Base-by-base conservation (phyloP, 2,888 invertebrate genomes). In the Quadriops clusia region DNA sequence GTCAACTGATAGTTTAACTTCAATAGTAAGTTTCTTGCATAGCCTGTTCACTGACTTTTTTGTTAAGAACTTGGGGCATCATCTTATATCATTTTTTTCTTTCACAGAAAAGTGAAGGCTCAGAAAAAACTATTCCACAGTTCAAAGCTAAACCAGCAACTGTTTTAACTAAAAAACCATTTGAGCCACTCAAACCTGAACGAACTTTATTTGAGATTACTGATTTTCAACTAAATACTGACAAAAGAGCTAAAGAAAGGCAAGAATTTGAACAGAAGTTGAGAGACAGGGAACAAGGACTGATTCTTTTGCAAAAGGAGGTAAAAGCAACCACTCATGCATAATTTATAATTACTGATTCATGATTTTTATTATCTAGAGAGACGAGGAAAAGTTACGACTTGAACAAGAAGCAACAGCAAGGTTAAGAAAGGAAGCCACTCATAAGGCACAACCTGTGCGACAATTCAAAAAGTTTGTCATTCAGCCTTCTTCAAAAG, bases 161-260 rank as follows among this genome's bases (percentile, higher is more conserved):
- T n/a, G 75, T 78, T 3, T 55, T 78, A 1, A 61, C 68, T 27
- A 72, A 70, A 44, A 65, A 73, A 43, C 78, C 79, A 1, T 80
- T 79, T 47, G 65, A 71, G 30, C 77, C 79, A 3, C 60, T 67
- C 14, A 64, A 66, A 31, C 56, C 62, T 10, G 56, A 61, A 11
- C 54, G 60, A 17, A 64, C 68, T 2, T 37, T 65, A 4, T 43
- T 61, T 0, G 65, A 64, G 48, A 47, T 61, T 5, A 56, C 56
- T 7, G 72, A 71, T 17, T 72, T 80, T 56, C 57, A 64, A 3
- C 53, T 83, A n/a, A 70, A 70, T 28, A 75, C 78, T 2, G 74
- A 76, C 33, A 66, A 66, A 36, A 56, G 83, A 32, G 74, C 74
- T 0, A 64, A 60, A 7, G 71, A 78, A 35, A 58, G 80, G 17